Evolutionary conservation across 2,113 vertebrate genomes (phyloP), one percentile per base, ranked within the genome.

Genomic region (Rallus limicola): DNA sequence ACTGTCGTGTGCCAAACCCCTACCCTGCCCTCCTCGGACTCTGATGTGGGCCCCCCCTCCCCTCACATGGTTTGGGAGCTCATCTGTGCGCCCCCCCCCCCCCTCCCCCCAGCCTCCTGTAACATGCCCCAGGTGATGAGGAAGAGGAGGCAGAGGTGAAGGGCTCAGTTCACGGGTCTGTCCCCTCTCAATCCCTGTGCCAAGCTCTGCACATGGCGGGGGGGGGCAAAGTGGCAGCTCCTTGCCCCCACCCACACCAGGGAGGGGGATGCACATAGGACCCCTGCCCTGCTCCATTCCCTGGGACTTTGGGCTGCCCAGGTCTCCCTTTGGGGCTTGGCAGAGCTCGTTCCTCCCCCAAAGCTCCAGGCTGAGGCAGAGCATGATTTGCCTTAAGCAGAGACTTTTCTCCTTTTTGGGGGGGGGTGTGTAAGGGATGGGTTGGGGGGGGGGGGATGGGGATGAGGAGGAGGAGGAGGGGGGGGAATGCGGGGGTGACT

Each of bases 91-190:
- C 40, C 40, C 40, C 10, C 17, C 29, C 56, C 79, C 56, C 82
- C 10, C 17, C 29, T 52, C 79, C 56, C 82, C 89, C 78, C 94
- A 7, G 4, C 1, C 31, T 77, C 29, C n/a, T 34, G 8, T 12
- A 1, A 4, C 6, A 26, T 2, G 0, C 46, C 82, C n/a, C 59
- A 11, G 0, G 40, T 87, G 2, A 1, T 5, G 76, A 70, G 76
- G 52, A 52, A 23, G 10, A 31, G 59, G 74, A 36, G 19, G 5
- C 3, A 3, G 91, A 69, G 60, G 77, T 8, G n/a, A 2, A 16
- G 48, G 38, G 23, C 16, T 1, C 2, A 3, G 6, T 19, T 1
- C 52, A 3, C 2, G 1, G 21, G 5, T n/a, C 40, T 0, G 8
- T 70, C 34, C 62, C n/a, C 25, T 29, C n/a, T n/a, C 25, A 0